Conservation (phyloP, 2,113 vertebrate species). For the Acanthisitta chloris region DNA sequence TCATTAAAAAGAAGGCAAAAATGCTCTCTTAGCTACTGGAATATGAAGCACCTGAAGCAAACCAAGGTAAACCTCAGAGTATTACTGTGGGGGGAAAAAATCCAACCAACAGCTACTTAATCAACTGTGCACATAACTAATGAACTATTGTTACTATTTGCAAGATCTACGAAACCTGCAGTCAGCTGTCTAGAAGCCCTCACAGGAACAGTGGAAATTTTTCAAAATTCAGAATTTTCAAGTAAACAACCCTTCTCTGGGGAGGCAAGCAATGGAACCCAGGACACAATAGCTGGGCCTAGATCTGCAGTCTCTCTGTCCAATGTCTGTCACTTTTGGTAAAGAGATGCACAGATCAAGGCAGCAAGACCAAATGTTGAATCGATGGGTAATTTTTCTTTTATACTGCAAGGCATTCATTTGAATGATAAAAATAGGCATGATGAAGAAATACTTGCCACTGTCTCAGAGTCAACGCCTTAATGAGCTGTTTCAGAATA, state of each 20-base stretch:
- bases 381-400: background rate
- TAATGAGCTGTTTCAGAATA: slow-evolving; percentile 39
- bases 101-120: background rate
- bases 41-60: background rate
- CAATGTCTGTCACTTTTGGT: rapidly evolving
- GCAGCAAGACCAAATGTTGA: background rate
- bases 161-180: background rate
- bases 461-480: background rate
- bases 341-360: background rate
- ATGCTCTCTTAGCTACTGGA: background rate
- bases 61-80: background rate
- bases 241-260: background rate
- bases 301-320: background rate
- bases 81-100: background rate
- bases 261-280: background rate
- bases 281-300: background rate
- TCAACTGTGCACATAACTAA: background rate
- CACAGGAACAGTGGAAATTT: background rate
- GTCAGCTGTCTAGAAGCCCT: background rate
- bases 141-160: background rate
- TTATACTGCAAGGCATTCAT: background rate
- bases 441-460: background rate
- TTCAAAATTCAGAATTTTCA: background rate
- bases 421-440: background rate
- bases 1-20: slow-evolving; percentile 1